Evolutionary conservation across 2,888 invertebrate genomes (phyloP), one percentile per base, ranked within the genome.

Genomic region (Drosophila nr. fundita): DNA sequence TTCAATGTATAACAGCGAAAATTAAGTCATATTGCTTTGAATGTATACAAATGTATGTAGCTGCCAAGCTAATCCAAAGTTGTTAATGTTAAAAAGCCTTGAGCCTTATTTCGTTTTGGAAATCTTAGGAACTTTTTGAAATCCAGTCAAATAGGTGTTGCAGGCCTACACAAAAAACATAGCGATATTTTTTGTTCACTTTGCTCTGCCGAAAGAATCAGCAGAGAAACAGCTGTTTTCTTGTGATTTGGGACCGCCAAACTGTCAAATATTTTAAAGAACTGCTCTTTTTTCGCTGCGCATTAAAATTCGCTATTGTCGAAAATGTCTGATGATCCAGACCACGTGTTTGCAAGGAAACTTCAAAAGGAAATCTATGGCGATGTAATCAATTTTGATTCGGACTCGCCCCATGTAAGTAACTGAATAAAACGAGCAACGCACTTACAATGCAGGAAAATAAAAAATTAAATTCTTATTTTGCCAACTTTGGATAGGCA

Each of bases 321-420:
- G 21, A 54, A 36, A 49, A 92, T 92, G 92, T 80, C 92, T 2
- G 68, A 88, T 0, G 83, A 92, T 52, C 66, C 79, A 2, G 92
- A 92, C 55, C 92, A 83, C 62, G 60, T 87, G 36, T 79, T 79
- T 34, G 92, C 92, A 2, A 54, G 90, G 2, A 79, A 85, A 60
- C 70, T 92, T 68, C 92, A 91, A 58, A 61, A 75, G n/a, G 76
- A 85, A 21, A 71, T 89, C 38, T 78, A 91, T 63, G 76, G 67
- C 4, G 82, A 76, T 3, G 5, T 21, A 42, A 21, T 42, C 42
- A 42, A 21, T 40, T 11, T 40, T 40, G 10, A 34, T 8, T 8
- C 27, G 0, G 5, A 21, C 2, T 2, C 24, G 36, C 13, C 24
- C 5, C 21, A 11, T 2, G 80, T 80, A 68, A 68, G 72, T 68